Evolutionary conservation across 2,113 vertebrate genomes (phyloP), one percentile per base, ranked within the genome.

Genomic region (Micronisus gabar): DNA sequence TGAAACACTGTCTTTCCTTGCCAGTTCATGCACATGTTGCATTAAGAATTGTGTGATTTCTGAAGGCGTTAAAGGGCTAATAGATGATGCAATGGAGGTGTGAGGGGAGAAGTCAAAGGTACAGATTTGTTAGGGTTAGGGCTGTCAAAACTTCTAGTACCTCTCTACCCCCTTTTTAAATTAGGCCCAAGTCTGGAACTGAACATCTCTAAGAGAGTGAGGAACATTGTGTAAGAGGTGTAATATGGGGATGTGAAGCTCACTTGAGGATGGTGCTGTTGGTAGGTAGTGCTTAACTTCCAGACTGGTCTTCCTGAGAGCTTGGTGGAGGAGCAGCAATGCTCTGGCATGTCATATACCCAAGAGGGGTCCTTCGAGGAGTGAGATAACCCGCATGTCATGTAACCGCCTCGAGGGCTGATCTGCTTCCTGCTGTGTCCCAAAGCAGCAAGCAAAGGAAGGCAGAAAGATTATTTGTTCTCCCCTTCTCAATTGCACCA

Each of bases 21-120:
- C 11, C 66, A 34, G 19, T n/a, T 67, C 10, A 7, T n/a, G 21
- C 8, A 32, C 1, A 0, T 1, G 1, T 67, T 67, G 18, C 11
- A 12, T 62, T 75, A 86, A 86, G 41, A 56, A 63, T 63, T 0
- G 0, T 18, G 29, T 52, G 58, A 40, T 59, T 91, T 79, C 34
- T 67, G 29, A 38, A 67, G 34, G 47, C 63, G 1, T 58, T 71
- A 62, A 78, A 85, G 18, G 7, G 18, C 11, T 47, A 29, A 50
- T 5, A 79, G n/a, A 7, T 38, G 18, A 30, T 75, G 13, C 7
- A 81, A 84, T 82, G 23, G 12, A 73, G 17, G 7, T 1, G 5
- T 30, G 10, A 83, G 53, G 29, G n/a, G 61, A 75, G 68, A 75
- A 82, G 26, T 11, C 73, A 79, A 72, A 87, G 48, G 34, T 11